Base-by-base conservation (phyloP, 1,140 invertebrate genomes). In the Ceratoteleas bidentatus region DNA sequence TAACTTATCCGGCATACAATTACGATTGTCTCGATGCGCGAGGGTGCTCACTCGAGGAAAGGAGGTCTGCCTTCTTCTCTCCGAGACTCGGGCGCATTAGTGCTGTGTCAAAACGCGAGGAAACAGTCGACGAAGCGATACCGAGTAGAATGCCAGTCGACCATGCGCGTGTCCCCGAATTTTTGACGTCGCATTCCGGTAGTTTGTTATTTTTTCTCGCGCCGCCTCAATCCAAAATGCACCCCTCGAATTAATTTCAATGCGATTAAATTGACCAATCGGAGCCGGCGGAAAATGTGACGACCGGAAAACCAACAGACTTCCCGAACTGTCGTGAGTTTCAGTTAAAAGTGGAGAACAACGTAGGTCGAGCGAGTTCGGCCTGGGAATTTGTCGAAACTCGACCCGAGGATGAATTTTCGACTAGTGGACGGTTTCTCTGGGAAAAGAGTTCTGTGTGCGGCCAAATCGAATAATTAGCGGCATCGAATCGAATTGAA, bases 11-110 rank as follows among this genome's bases (percentile, higher is more conserved):
- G 24, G 24, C 24, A 4, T 24, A 24, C 24, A 24, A 24, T 24
- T 24, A 24, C 24, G 24, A 24, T 24, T 24, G 24, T 24, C 24
- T 24, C 24, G 24, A 24, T 24, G 24, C 24, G 34, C 34, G 57
- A 72, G 57, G 68, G 64, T 68, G 64, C 40, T 61, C 53, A 33
- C 45, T 69, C 52, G 61, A 74, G 16, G 61, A 74, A 76, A 76
- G 73, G 73, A 76, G 73, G 73, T 68, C 64, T 76, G 53, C 62
- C 72, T 75, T 64, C 74, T 61, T 65, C n/a, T 64, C 33, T 68
- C 64, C 1, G 40, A 61, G 50, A 60, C 40, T 32, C 68, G 53
- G 57, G 24, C 69, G 57, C 38, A 16, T 62, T 64, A 74, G 43
- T 52, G 54, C 53, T 53, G n/a, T 50, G 61, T 65, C 65, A 65